A percentile compares a stretch with the other conserved stretches of the same genome.
Evolutionary conservation across 1,140 invertebrate genomes (phyloP).

Genomic region (Penaeus japonicus): DNA sequence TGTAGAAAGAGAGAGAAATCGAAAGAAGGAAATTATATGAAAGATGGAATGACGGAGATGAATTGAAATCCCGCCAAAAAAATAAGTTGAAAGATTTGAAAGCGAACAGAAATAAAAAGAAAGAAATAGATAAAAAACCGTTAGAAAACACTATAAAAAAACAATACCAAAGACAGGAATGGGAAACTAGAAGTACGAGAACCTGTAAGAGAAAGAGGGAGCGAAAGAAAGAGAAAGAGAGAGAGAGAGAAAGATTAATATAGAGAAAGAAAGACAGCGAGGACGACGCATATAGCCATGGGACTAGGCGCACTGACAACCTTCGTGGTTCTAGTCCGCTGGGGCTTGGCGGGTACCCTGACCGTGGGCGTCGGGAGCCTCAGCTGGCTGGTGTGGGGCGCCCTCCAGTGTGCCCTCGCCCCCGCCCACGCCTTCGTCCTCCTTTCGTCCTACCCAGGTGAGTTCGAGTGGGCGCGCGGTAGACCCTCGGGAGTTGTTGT

Average conservation of each 20-base stretch:
- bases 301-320: constrained; percentile 20
- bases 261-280: background rate
- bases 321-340: constrained; percentile 26
- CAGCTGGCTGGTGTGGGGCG: constrained; percentile 37
- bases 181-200: too few species aligned
- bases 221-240: background rate
- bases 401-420: constrained; percentile 46
- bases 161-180: too few species aligned
- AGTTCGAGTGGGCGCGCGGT: background rate
- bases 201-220: background rate
- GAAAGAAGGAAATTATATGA: too few species aligned
- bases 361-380: constrained; percentile 41
- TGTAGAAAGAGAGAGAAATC: too few species aligned
- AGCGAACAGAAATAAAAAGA: too few species aligned
- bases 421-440: constrained; percentile 56
- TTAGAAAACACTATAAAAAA: too few species aligned
- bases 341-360: constrained; percentile 15
- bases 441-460: constrained; percentile 55
- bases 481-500: background rate
- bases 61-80: too few species aligned
- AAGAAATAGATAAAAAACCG: too few species aligned
- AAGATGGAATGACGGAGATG: too few species aligned
- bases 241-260: background rate
- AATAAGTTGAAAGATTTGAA: too few species aligned
- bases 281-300: background rate